A percentile compares a stretch with the other conserved stretches of the same genome.
phyloP scores from a whole-genome alignment of 2,888 invertebrate genomes.

The Trichacis sp. region DNA sequence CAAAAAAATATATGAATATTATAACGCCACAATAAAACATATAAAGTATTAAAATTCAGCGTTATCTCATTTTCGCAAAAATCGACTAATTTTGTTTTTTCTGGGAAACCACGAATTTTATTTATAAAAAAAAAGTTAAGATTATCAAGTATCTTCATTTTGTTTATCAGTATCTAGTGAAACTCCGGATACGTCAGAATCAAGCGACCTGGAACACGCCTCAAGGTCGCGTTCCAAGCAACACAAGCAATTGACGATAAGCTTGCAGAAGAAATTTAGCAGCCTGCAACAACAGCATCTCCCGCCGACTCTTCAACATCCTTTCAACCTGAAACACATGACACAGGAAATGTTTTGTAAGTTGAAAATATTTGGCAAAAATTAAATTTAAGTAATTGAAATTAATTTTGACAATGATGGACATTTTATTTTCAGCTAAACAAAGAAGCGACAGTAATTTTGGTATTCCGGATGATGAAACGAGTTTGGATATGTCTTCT shows the following conservation, averaged over 20 bases:
- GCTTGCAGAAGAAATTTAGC: slow-evolving; percentile 62
- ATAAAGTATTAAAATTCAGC: too few species aligned
- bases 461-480: slow-evolving; percentile 75
- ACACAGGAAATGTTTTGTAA: slow-evolving; percentile 69
- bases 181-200: slow-evolving; percentile 64
- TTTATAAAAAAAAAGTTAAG: background rate
- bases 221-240: slow-evolving; percentile 59
- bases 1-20: too few species aligned
- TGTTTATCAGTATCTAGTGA: slow-evolving; percentile 66
- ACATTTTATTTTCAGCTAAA: slow-evolving; percentile 57
- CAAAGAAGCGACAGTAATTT: slow-evolving; percentile 67
- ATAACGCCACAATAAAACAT: too few species aligned
- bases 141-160: too few species aligned
- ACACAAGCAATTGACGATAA: slow-evolving; percentile 47
- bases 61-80: too few species aligned
- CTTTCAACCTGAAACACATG: slow-evolving; percentile 64
- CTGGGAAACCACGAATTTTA: background rate
- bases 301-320: slow-evolving; percentile 61
- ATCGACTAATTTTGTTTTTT: slow-evolving; percentile 12
- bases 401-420: too few species aligned
- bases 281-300: slow-evolving; percentile 61
- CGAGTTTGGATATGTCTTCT: slow-evolving; percentile 76
- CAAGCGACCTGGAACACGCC: slow-evolving; percentile 63
- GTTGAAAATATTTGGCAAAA: too few species aligned
- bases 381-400: too few species aligned